Conservation (phyloP, 2,888 invertebrate genomes). For the Polyploca ridens region DNA sequence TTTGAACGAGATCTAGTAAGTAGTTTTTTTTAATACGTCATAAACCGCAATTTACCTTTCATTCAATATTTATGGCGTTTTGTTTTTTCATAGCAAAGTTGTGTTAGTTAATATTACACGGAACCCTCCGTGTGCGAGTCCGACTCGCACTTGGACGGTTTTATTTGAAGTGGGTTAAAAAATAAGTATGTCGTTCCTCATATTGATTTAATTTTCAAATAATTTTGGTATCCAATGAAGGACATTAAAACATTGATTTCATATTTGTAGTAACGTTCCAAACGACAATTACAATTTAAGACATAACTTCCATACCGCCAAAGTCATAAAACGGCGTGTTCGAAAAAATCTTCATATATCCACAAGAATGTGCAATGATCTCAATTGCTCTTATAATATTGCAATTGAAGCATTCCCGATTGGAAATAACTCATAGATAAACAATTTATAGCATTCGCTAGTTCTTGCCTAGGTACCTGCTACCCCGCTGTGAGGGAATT, state of each 20-base stretch:
- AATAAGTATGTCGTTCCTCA: background rate
- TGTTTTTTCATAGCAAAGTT: too few species aligned
- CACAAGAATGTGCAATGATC: constrained; percentile 37
- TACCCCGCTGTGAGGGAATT: constrained; percentile 42
- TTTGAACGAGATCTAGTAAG: too few species aligned
- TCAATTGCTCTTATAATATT: constrained; percentile 44
- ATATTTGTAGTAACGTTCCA: background rate
- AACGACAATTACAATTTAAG: constrained; percentile 43
- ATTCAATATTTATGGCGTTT: too few species aligned
- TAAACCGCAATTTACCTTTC: too few species aligned
- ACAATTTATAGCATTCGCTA: constrained; percentile 33
- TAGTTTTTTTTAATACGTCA: too few species aligned
- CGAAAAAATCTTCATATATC: constrained; percentile 40
- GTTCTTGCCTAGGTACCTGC: constrained; percentile 24
- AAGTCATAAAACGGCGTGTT: constrained; percentile 36
- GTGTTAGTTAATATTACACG: too few species aligned
- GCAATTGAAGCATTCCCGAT: constrained; percentile 49
- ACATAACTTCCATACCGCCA: constrained; percentile 42
- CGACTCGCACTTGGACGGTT: too few species aligned
- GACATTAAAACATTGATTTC: constrained; percentile 1
- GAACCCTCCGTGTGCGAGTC: too few species aligned
- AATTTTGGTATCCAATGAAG: background rate
- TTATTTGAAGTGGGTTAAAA: background rate
- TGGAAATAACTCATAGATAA: constrained; percentile 51
- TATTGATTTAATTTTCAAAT: background rate